Evolutionary conservation across 2,797 vertebrate genomes (phyloP), one percentile per base, ranked within the genome.

Genomic region (Balearica regulorum): DNA sequence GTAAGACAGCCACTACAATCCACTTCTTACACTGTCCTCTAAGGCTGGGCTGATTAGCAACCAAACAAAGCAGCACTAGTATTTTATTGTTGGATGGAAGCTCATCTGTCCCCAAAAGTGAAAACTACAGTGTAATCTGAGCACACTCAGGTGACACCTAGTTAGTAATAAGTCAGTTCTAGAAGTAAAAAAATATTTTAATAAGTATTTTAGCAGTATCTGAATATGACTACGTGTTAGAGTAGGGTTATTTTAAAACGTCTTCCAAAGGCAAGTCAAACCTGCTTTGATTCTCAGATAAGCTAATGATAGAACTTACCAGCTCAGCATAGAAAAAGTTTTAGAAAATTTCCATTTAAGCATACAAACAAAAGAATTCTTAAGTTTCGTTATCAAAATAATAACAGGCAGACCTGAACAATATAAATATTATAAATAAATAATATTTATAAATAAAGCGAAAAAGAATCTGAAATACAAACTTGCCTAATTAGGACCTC

Each of bases 401-500:
- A 39, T 49, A 19, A 61, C 25, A 19, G 21, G 49, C 46, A 90
- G 31, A 83, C 10, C 29, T 68, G 61, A 16, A 71, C 4, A 65
- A 17, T 49, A 69, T 11, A 7, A 83, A 18, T 8, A 22, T 1
- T 39, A 39, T 39, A 39, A 39, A 39, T 39, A 39, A 39, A 39
- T 39, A 39, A 39, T 39, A 92, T 73, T 70, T 49, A 94, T 43
- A 95, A 90, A 90, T 20, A 76, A 70, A 84, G 31, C 19, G 72
- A 79, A 65, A 35, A 61, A 78, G 43, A 55, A 54, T 86, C 8
- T 51, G 31, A 94, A 93, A 64, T 39, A 65, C 44, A 76, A 86
- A 96, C 98, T 96, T 97, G 98, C 99, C 99, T 98, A 96, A 99
- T 95, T 44, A 99, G 98, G 35, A 99, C 98, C 26, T 98, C 97